Base-by-base conservation (phyloP, 2,113 vertebrate genomes). In the Abramis brama region DNA sequence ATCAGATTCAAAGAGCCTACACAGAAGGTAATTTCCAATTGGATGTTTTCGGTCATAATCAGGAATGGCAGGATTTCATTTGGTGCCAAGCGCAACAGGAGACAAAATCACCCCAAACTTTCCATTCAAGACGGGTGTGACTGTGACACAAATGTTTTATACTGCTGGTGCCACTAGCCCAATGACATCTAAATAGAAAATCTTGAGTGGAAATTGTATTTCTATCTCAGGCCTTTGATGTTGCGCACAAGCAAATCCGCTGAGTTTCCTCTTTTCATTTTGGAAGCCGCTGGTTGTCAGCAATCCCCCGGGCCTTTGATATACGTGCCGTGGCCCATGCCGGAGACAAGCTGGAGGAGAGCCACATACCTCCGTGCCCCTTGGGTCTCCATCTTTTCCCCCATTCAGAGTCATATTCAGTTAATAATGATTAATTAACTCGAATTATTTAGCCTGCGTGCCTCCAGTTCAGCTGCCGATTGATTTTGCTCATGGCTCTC, bases 251-350 rank as follows among this genome's bases (percentile, higher is more conserved):
- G 89, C 83, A 78, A 89, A 89, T 86, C 82, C 57, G 74, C 82
- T 82, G 87, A 64, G 39, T 91, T 92, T 92, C 91, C 90, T 90
- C 77, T 89, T 86, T 86, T 81, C 80, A 50, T 73, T 86, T 86
- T 86, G 88, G 85, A 91, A 87, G 83, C 86, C 86, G 87, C 82
- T 85, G 86, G 84, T 84, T 87, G 85, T 82, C 27, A 23, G 75
- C 68, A 83, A 47, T 90, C 87, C 90, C 88, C n/a, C 57, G 90
- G 87, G 88, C 39, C 78, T 85, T 23, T 71, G 79, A 89, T 91
- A 89, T 91, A 91, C 90, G 91, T 91, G 91, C 90, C 57, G 5
- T 76, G 64, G 86, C 89, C 89, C 91, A 91, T 89, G 90, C 88
- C 66, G 21, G 80, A 87, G 79, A 84, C 43, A 19, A 70, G 76